Conservation (phyloP, 2,888 invertebrate genomes). For the Lepeophtheirus nordmannii region DNA sequence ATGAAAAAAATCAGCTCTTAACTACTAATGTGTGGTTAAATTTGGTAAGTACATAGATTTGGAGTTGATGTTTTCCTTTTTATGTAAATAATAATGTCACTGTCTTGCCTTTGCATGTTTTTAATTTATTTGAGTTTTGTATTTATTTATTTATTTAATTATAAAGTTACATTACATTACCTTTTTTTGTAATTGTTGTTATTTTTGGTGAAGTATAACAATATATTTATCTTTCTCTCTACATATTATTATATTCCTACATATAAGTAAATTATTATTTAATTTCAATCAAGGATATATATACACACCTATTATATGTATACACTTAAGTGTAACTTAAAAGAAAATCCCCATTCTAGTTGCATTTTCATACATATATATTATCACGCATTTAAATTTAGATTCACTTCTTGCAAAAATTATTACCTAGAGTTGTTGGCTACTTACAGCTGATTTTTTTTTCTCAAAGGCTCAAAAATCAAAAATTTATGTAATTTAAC, state of each 20-base stretch:
- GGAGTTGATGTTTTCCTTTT: slow-evolving; percentile 3
- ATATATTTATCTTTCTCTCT: slow-evolving; percentile 14
- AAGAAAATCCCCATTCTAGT: too few species aligned
- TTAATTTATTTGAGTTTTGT: background rate
- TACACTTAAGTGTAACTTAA: too few species aligned
- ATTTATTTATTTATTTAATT: slow-evolving; percentile 3
- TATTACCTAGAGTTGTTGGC: too few species aligned
- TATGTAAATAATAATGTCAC: background rate
- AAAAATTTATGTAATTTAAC: too few species aligned
- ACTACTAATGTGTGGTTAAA: slow-evolving; percentile 93
- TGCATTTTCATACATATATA: too few species aligned
- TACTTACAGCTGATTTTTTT: too few species aligned
- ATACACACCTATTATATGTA: too few species aligned
- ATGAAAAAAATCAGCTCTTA: slow-evolving; percentile 91
- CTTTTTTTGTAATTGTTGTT: background rate
- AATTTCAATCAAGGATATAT: too few species aligned
- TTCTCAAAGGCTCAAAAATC: too few species aligned
- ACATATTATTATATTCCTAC: slow-evolving; percentile 21
- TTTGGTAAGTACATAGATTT: slow-evolving; percentile 53
- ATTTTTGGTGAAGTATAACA: slow-evolving; percentile 4
- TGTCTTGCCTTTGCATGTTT: background rate
- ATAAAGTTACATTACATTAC: background rate
- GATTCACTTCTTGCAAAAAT: too few species aligned
- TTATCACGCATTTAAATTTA: too few species aligned
- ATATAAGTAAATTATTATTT: background rate